Base-by-base conservation (phyloP, 2,113 vertebrate genomes). In the Lucifuga dentata region DNA sequence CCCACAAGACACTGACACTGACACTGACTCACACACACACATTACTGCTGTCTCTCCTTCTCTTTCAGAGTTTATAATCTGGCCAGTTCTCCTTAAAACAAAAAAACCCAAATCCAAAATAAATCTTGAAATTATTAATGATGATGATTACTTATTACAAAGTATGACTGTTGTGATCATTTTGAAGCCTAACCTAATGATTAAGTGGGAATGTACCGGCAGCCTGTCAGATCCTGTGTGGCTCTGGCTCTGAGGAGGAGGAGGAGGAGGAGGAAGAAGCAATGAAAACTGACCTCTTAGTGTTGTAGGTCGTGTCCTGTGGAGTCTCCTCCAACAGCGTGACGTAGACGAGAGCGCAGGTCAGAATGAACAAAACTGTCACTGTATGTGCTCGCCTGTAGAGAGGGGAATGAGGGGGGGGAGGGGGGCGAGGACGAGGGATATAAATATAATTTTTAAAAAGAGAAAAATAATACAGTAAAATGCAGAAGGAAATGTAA, bases 261-360 rank as follows among this genome's bases (percentile, higher is more conserved):
- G 12, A 59, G 59, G 43, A 70, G 58, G 33, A 5, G 8, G 16
- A 11, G 43, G 43, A 11, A 21, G 43, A 16, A 13, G 19, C 0
- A 2, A 13, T 19, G 21, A 17, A 12, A 5, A 68, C 15, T 90
- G 78, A 99, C 98, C 98, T 95, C 85, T 99, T 99, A 5, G 95
- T 96, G 78, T 99, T 99, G 86, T 95, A 99, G 62, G 97, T 92
- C 0, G 97, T 99, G 76, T 99, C 95, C 68, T 95, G 96, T 0
- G 98, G 98, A 0, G 98, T 99, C 85, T 99, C 98, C 51, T 99
- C 98, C 84, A 99, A 88, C 60, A 99, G 85, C 0, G 98, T 99
- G 70, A 99, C 94, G 10, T 99, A 99, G 71, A 96, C 98, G 49
- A 99, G 87, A 0, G 93, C 94, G 43, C 98, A 98, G 0, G 97